Conservation (phyloP, 2,797 vertebrate species). For the Columba guinea region DNA sequence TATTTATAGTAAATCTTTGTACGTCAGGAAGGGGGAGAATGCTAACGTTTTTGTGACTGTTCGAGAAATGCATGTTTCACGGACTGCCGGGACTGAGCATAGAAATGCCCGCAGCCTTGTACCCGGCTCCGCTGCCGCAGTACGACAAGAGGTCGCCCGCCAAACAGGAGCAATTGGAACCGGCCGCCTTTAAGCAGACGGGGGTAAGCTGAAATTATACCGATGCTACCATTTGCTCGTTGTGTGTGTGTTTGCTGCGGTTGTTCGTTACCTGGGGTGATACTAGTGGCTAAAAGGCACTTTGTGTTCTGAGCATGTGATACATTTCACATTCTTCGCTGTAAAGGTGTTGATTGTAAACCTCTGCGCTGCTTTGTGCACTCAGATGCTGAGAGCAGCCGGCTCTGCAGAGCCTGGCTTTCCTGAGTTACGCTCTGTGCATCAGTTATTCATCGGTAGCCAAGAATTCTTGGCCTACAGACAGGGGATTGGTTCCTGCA, state of each 20-base stretch:
- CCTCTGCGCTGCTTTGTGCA: background rate
- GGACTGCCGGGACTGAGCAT: conserved; percentile 90
- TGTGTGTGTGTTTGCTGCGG: fast-evolving
- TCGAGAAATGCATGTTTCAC: conserved; percentile 93
- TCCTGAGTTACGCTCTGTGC: background rate
- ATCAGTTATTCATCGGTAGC: background rate
- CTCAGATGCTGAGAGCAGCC: background rate
- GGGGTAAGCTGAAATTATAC: conserved; percentile 41
- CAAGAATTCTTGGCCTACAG: conserved; percentile 11
- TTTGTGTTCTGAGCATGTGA: background rate
- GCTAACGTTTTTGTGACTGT: background rate
- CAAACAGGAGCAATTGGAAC: conserved; percentile 78
- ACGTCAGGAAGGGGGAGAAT: background rate
- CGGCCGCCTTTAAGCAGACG: background rate
- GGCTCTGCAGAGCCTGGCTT: background rate
- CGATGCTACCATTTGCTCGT: fast-evolving
- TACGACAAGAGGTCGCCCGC: conserved; percentile 81
- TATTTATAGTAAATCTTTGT: background rate
- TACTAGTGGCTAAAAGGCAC: background rate
- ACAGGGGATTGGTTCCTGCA: background rate
- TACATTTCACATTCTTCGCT: background rate
- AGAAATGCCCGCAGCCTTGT: conserved; percentile 88
- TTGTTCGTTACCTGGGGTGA: fast-evolving
- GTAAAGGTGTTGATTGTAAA: background rate
- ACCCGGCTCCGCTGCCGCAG: conserved; percentile 90